Conservation (phyloP, 2,888 invertebrate genomes). For the Rhingia campestris region DNA sequence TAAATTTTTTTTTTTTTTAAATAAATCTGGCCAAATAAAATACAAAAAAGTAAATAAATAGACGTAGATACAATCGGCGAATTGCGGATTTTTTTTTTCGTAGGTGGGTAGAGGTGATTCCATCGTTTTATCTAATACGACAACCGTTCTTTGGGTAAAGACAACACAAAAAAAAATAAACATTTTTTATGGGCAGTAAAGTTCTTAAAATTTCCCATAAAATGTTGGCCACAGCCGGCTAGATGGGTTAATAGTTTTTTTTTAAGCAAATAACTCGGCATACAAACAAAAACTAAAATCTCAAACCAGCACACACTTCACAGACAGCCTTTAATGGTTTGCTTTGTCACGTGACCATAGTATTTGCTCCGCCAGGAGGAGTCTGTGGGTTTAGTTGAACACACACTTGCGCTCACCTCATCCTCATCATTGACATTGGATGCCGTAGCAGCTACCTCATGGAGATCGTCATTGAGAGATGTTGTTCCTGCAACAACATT, state of each 20-base stretch:
- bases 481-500: conserved; percentile 32
- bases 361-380: conserved; percentile 84
- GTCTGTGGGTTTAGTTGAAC: conserved; percentile 77
- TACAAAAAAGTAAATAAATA: conserved; percentile 2
- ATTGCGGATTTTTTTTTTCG: conserved; percentile 24
- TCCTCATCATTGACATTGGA: conserved; percentile 41
- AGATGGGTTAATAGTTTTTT: conserved; percentile 53
- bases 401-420: conserved; percentile 76
- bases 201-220: conserved; percentile 18
- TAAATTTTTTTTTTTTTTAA: conserved; percentile 56
- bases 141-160: conserved; percentile 39
- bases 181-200: neutral
- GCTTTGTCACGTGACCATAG: conserved; percentile 84
- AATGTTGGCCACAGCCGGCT: conserved; percentile 14
- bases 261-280: conserved; percentile 45
- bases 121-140: conserved; percentile 49
- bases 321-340: conserved; percentile 85
- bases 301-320: conserved; percentile 75
- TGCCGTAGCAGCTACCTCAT: conserved; percentile 22
- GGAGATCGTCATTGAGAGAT: conserved; percentile 7
- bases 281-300: conserved; percentile 4
- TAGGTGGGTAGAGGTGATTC: conserved; percentile 33
- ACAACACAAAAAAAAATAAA: conserved; percentile 6
- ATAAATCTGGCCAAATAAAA: neutral
- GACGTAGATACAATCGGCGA: too few species aligned